Conservation (phyloP, 2,797 vertebrate genomes). For the Danio tinwini region DNA sequence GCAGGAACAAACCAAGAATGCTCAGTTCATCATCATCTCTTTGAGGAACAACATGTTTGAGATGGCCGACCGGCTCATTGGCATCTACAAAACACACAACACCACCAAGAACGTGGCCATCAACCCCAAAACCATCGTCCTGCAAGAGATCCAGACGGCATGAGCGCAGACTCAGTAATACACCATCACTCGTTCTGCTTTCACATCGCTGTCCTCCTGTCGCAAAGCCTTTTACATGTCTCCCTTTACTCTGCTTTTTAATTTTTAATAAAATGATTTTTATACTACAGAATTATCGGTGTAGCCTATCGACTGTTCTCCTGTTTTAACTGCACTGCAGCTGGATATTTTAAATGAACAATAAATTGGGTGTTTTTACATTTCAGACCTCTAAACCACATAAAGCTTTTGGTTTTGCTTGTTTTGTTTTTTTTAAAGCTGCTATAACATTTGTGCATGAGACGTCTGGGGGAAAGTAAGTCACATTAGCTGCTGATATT, state of each 20-base stretch:
- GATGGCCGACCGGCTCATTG: conserved; percentile 93
- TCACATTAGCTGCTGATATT: background rate
- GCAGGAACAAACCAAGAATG: conserved; percentile 98
- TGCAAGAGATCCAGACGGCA: conserved; percentile 75
- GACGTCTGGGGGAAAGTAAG: too few species aligned
- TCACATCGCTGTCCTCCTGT: too few species aligned
- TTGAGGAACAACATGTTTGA: conserved; percentile 99
- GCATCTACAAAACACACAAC: conserved; percentile 96
- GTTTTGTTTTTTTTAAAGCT: too few species aligned
- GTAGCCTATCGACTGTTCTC: background rate
- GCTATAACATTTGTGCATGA: too few species aligned
- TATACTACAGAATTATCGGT: background rate
- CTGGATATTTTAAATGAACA: conserved; percentile 3
- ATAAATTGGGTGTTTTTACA: background rate
- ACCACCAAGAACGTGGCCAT: conserved; percentile 92
- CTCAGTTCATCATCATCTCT: conserved; percentile 98
- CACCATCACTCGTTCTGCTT: background rate
- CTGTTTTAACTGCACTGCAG: background rate
- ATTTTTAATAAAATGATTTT: background rate
- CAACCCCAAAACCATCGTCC: conserved; percentile 90
- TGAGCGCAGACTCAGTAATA: conserved; percentile 5
- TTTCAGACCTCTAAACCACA: background rate
- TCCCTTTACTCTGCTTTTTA: background rate
- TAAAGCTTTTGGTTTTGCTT: background rate
- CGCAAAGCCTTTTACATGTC: background rate